These are phyloP conservation scores for Polydesmus complanatus DNA, from an alignment of 2,888 invertebrate species.

Conservation along the genomic window DNA sequence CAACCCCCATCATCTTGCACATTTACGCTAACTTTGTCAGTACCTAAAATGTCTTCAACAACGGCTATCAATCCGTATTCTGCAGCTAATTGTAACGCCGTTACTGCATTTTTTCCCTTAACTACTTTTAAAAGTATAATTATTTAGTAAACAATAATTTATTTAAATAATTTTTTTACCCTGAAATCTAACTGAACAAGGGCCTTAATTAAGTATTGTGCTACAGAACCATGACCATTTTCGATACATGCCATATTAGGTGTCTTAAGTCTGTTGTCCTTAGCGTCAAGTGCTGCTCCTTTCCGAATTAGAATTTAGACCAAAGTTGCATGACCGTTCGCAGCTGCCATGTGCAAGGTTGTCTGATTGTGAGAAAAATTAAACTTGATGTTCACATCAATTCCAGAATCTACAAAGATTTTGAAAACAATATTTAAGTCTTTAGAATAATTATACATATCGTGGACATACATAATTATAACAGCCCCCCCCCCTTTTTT, in stretches of 20 bases:
- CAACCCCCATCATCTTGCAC: constrained; percentile 69
- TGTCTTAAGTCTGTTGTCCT: constrained; percentile 58
- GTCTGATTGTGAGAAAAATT: constrained; percentile 54
- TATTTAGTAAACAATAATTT: background rate
- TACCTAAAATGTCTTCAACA: constrained; percentile 35
- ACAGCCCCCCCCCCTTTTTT: too few species aligned
- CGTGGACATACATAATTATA: too few species aligned
- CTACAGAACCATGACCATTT: constrained; percentile 45
- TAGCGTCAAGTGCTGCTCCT: constrained; percentile 53
- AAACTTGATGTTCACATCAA: constrained; percentile 50
- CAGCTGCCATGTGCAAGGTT: constrained; percentile 58
- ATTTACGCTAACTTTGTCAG: constrained; percentile 29
- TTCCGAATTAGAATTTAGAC: constrained; percentile 50
- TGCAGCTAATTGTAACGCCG: constrained; percentile 65
- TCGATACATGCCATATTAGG: constrained; percentile 62
- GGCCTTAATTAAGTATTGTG: constrained; percentile 54
- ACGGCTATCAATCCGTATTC: constrained; percentile 53
- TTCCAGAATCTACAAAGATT: constrained; percentile 43
- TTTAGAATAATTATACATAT: too few species aligned
- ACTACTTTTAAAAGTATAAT: background rate
- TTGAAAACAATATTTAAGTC: constrained; percentile 2
- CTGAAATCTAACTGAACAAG: constrained; percentile 62
- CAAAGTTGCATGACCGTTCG: constrained; percentile 45
- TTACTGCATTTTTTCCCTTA: constrained; percentile 78
- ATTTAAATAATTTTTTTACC: too few species aligned